These are phyloP conservation scores for Leucophora obtusa DNA, from an alignment of 2,888 invertebrate species.

Conservation along the genomic window DNA sequence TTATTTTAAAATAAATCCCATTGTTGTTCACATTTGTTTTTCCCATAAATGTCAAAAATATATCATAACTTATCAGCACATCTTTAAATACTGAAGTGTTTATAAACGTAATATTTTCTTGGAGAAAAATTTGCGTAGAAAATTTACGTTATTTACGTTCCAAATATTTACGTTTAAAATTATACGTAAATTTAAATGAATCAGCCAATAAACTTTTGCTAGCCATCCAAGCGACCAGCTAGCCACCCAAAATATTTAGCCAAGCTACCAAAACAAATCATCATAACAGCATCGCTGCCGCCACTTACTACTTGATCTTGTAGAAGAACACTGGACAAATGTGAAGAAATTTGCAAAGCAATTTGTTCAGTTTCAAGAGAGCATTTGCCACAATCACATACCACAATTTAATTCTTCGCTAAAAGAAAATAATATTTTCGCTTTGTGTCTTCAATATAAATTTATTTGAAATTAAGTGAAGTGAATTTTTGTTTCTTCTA, in stretches of 20 bases:
- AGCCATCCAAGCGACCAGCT: neutral
- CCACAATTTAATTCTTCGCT: neutral
- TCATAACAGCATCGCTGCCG: neutral
- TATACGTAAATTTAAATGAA: constrained; percentile 34
- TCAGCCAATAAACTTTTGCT: constrained; percentile 35
- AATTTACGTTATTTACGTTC: constrained; percentile 33
- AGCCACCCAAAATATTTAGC: neutral
- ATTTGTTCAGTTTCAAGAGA: constrained; percentile 49
- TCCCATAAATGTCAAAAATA: neutral
- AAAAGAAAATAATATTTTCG: neutral
- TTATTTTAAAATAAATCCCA: neutral
- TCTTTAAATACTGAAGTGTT: constrained; percentile 41
- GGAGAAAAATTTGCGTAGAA: constrained; percentile 24
- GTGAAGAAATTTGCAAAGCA: constrained; percentile 32
- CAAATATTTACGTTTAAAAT: constrained; percentile 49
- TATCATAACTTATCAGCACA: neutral
- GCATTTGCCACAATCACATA: constrained; percentile 37
- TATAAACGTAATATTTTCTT: constrained; percentile 1
- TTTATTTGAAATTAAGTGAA: neutral
- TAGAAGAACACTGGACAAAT: constrained; percentile 52
- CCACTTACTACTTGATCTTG: neutral
- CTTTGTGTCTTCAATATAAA: neutral
- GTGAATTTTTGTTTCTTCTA: neutral
- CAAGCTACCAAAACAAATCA: neutral
- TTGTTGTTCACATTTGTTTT: neutral